phyloP scores from a whole-genome alignment of 2,113 vertebrate genomes.

The Atherinomorus stipes region DNA sequence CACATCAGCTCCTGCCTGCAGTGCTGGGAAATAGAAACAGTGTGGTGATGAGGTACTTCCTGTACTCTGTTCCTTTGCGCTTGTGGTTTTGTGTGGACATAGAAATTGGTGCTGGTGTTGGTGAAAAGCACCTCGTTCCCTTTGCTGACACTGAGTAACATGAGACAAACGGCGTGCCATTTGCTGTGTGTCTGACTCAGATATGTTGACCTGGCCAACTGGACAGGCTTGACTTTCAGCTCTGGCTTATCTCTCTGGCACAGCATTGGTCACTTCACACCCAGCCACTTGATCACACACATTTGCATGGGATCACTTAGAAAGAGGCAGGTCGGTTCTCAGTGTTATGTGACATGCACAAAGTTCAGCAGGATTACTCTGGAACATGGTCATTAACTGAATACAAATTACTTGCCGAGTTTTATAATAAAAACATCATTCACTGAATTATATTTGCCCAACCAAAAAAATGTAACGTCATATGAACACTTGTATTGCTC shows the following conservation, averaged over 20 bases:
- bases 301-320: conserved; percentile 42
- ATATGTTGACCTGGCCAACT: conserved; percentile 80
- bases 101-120: conserved; percentile 71
- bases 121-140: conserved; percentile 63
- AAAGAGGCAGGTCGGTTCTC: conserved; percentile 10
- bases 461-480: neutral
- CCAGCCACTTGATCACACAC: conserved; percentile 56
- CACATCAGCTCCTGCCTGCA: conserved; percentile 17
- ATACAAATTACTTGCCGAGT: conserved; percentile 25
- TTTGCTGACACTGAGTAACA: conserved; percentile 71
- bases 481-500: neutral
- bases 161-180: conserved; percentile 80
- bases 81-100: neutral
- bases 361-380: neutral
- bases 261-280: conserved; percentile 86
- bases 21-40: conserved; percentile 46
- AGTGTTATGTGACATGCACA: conserved; percentile 22
- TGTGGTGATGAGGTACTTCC: conserved; percentile 65
- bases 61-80: conserved; percentile 38
- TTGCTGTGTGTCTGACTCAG: conserved; percentile 80
- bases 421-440: neutral
- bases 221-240: conserved; percentile 85
- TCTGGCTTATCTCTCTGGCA: conserved; percentile 86
- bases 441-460: neutral
- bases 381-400: neutral